Evolutionary conservation across 2,888 invertebrate genomes (phyloP), one percentile per base, ranked within the genome.

Genomic region (Syritta pipiens): DNA sequence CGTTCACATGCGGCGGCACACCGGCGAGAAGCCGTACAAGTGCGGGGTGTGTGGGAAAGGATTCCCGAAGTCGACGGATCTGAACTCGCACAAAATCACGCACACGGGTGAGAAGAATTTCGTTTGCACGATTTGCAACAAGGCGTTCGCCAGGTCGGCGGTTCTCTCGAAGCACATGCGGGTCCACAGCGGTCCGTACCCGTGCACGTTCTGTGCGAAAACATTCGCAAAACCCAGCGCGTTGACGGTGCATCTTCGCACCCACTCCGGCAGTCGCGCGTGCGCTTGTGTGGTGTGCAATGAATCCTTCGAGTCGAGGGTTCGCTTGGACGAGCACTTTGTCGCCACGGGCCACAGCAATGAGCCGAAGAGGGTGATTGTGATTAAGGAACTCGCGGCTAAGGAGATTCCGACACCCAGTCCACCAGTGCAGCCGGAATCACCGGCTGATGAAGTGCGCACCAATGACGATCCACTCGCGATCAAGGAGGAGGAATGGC

Each of bases 1-100:
- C 3, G 82, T 82, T 1, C 82, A 82, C 26, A 82, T 82, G 81
- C 81, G 82, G 1, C 77, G 82, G 0, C 82, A 82, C 35, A 82
- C 82, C 1, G 82, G 81, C n/a, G 82, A 82, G 7, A 82, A 81
- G 24, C 82, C 82, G 0, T 82, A 82, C 63, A 76, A 79, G 24
- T 82, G 82, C 10, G 76, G 81, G n/a, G 72, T 81, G 7, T 82
- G 82, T 32, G 81, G 81, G 0, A 82, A 82, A 44, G 82, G 82
- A 24, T 82, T 82, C 30, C 79, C 82, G 4, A 82, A 81, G 19
- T 81, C 82, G 4, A 82, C 82, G 1, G 82, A 82, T 32, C 55
- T 82, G 5, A 81, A 81, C 22, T 82, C 82, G 3, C 82, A 82
- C 51, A 82, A 82, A 17, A 82, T 82, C 26, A 82, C 82, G 1